Evolutionary conservation across 2,113 vertebrate genomes (phyloP), one percentile per base, ranked within the genome.

Genomic region (Pogonocichla stellata): DNA sequence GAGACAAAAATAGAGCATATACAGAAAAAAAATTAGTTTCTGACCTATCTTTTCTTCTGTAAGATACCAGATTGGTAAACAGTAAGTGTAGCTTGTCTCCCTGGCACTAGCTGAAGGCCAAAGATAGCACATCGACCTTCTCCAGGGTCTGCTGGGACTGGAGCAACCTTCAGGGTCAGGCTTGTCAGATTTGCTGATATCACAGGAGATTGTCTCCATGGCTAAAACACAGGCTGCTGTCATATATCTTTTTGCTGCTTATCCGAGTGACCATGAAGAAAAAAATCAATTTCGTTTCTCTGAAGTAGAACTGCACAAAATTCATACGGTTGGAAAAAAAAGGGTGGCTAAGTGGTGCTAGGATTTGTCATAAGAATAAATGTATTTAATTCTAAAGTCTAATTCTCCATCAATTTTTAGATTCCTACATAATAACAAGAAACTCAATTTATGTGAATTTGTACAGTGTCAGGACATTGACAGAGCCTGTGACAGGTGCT

Each of bases 111-210:
- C 42, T 88, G 91, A 87, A 90, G 87, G 92, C 66, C 87, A 70
- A 87, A 95, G 93, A 89, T 81, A 95, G 91, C 70, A 47, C 74
- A 88, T 26, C 1, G 7, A 83, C 84, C 38, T 92, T 95, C 79
- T 93, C 67, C 60, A 50, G 85, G 50, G 53, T 93, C 87, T 96
- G 38, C 38, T 90, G 90, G 91, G 94, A 95, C 73, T 60, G 54
- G 48, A 34, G 43, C 75, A 94, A 97, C 91, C 62, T 94, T 89
- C 26, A 4, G 48, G 86, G 58, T 95, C 14, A 0, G 70, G 48
- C 85, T 95, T 93, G 73, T 93, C 93, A 92, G 74, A 80, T 90
- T 92, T 89, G 72, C 80, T 95, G 94, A 47, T 89, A 71, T 92
- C 73, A 82, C 51, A 89, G 93, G 86, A 96, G 90, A 92, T 86